Conservation (phyloP, 2,113 vertebrate species). For the Labrus mixtus region DNA sequence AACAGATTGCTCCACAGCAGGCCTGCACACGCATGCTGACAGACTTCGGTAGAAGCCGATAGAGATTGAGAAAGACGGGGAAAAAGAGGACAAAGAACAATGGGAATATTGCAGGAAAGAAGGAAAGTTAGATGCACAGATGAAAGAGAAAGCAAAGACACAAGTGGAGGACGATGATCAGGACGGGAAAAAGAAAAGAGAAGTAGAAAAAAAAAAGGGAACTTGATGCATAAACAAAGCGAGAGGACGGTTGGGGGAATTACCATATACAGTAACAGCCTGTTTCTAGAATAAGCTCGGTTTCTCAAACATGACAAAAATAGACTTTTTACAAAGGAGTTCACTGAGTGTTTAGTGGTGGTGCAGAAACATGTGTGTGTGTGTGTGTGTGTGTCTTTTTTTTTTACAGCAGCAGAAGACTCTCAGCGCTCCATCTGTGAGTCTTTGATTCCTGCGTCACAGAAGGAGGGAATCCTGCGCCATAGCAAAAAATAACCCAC, state of each 20-base stretch:
- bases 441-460: constrained; percentile 43
- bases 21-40: constrained; percentile 29
- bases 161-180: neutral
- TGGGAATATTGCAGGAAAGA: neutral
- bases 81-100: neutral
- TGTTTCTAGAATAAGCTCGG: constrained; percentile 53
- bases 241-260: constrained; percentile 34
- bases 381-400: too few relatives aligned
- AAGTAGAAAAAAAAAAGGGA: constrained; percentile 39
- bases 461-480: constrained; percentile 65
- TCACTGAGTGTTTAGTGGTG: constrained; percentile 58
- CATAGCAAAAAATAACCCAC: neutral
- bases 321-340: constrained; percentile 67
- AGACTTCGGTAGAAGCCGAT: neutral
- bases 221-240: constrained; percentile 25
- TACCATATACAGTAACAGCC: constrained; percentile 66
- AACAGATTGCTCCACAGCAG: constrained; percentile 60
- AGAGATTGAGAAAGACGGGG: too few relatives aligned
- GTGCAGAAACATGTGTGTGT: constrained; percentile 51
- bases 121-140: neutral
- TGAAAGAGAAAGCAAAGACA: neutral
- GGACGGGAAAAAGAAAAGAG: constrained; percentile 34
- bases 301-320: constrained; percentile 69
- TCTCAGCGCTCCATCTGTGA: constrained; percentile 35
- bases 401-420: constrained; percentile 35